These are phyloP conservation scores for Urocyon cinereoargenteus DNA, from an alignment of 2,797 vertebrate species.

Conservation along the genomic window DNA sequence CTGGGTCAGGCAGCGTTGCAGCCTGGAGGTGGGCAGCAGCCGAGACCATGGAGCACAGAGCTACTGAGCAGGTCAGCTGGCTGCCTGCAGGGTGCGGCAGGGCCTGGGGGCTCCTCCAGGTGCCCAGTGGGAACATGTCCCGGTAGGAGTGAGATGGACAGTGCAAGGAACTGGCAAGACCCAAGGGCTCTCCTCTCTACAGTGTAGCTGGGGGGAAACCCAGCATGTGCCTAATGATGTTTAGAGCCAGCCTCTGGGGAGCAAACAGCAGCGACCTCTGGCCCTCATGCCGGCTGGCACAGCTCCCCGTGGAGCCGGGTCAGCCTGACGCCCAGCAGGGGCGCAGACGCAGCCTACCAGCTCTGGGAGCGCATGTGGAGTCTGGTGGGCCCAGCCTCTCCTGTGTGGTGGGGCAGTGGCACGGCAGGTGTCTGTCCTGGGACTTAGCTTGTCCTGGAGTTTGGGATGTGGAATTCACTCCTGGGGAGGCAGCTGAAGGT, in stretches of 20 bases:
- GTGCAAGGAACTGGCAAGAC: neutral
- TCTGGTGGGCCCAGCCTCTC: too few relatives aligned
- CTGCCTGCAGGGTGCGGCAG: neutral
- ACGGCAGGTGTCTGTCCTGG: neutral
- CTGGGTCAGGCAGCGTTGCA: neutral
- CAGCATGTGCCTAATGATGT: neutral
- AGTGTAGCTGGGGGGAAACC: neutral
- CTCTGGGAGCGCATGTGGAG: neutral
- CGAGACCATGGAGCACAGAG: neutral
- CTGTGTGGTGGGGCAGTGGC: neutral
- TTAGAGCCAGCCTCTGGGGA: neutral
- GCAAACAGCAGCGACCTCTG: neutral
- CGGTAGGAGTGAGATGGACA: neutral
- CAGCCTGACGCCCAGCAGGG: fast-evolving
- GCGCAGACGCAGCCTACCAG: neutral
- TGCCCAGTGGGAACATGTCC: too few relatives aligned
- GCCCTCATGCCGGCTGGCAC: too few relatives aligned
- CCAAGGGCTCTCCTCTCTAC: neutral
- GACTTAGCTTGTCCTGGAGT: neutral
- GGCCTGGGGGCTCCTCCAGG: neutral
- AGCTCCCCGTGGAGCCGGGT: neutral
- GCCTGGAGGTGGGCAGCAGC: neutral
- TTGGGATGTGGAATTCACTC: neutral
- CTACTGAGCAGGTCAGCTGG: neutral
- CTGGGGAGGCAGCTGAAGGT: neutral